phyloP scores from a whole-genome alignment of 2,888 invertebrate genomes.

The Lucinisca nassula region DNA sequence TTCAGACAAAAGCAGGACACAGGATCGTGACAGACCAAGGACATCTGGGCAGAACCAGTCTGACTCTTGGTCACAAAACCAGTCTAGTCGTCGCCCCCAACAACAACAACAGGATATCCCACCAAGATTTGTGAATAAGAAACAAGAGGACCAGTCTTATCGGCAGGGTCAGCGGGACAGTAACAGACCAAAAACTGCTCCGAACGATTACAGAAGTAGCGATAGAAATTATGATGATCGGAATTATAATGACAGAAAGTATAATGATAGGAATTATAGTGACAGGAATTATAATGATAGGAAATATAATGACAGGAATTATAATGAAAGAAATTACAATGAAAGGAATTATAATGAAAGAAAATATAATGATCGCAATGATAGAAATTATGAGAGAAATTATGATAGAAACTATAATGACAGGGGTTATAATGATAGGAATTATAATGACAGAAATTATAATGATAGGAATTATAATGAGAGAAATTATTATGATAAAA shows the following conservation, averaged over 20 bases:
- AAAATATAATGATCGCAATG: conserved; percentile 36
- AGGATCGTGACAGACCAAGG: background rate
- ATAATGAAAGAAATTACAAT: conserved; percentile 40
- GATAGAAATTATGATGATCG: conserved; percentile 37
- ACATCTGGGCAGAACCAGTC: background rate
- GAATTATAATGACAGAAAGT: conserved; percentile 20
- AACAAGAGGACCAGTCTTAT: conserved; percentile 51
- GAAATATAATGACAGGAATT: conserved; percentile 40
- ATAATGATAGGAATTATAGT: conserved; percentile 16
- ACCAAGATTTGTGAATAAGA: conserved; percentile 69
- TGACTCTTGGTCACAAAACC: conserved; percentile 24
- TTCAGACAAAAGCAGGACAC: background rate
- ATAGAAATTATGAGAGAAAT: conserved; percentile 29
- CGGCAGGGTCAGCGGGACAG: conserved; percentile 49
- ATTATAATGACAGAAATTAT: conserved; percentile 40
- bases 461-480: conserved; percentile 35
- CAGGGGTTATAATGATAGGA: conserved; percentile 39
- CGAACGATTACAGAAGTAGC: conserved; percentile 36
- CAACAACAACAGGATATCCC: conserved; percentile 63
- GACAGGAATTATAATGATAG: conserved; percentile 14
- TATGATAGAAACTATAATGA: conserved; percentile 22
- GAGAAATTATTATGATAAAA: conserved; percentile 27
- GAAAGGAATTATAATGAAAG: conserved; percentile 35
- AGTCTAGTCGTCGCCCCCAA: conserved; percentile 58
- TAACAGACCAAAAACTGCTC: conserved; percentile 48